Base-by-base conservation (phyloP, 2,888 invertebrate species). In the Drosophila demipolita region DNA sequence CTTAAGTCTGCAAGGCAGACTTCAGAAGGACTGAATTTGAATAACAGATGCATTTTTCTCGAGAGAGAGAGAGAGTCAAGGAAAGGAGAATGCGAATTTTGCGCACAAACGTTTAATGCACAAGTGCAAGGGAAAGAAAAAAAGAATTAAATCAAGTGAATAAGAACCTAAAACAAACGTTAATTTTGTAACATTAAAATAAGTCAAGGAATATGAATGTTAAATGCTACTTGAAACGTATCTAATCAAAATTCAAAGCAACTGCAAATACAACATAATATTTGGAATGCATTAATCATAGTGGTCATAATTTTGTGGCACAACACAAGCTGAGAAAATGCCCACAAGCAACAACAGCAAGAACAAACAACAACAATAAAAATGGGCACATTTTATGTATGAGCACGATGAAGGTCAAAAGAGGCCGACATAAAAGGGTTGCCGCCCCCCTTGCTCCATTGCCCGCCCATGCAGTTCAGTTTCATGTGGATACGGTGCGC, bases 341-440 rank as follows among this genome's bases (percentile, higher is more conserved):
- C n/a, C 26, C 38, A 26, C 32, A 59, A 73, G 23, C 40, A 62
- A 33, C 20, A 52, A 38, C 17, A 57, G 9, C 29, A 66, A n/a
- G 36, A 59, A 32, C 45, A 32, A 61, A n/a, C 48, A 62, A 40
- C 55, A 36, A 61, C 57, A 72, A 57, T 36, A 38, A 57, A 40
- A 66, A 62, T 66, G 64, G 45, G n/a, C 68, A 66, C 61, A 80
- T 72, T 75, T 73, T 71, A 75, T 87, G 86, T 75, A 80, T 72
- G 78, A 83, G 71, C 83, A 75, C 69, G 45, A 33, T 65, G 75
- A 84, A 86, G 84, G 89, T 83, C 87, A 86, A 53, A 64, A 60
- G 65, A 35, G 50, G 67, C 69, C 70, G 70, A 62, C 73, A 72
- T 64, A 54, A 75, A 73, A 73, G 63, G 80, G 77, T 70, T 73